A percentile compares a stretch with the other conserved stretches of the same genome.
Conservation (phyloP, 2,797 vertebrate species). For the Ceyx erithaca region DNA sequence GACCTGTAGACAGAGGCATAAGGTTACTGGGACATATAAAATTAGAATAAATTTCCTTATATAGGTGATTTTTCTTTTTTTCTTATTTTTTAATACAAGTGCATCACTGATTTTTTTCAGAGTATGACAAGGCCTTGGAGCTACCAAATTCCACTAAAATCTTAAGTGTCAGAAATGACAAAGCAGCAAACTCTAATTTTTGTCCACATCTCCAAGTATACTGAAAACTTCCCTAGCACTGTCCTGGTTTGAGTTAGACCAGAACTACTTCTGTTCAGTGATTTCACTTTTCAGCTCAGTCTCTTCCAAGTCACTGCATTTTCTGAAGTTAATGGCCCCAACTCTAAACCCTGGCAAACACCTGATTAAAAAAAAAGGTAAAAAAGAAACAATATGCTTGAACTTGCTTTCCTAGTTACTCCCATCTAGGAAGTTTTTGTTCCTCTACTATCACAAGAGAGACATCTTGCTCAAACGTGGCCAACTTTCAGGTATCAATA, state of each 20-base stretch:
- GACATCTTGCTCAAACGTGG: not conserved
- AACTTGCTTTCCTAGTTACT: not conserved
- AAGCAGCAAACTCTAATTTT: not conserved
- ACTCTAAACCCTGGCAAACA: too few species aligned
- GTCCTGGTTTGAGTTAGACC: too few species aligned
- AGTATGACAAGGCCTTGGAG: not conserved
- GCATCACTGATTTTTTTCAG: not conserved
- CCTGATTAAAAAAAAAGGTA: not conserved
- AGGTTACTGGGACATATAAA: not conserved
- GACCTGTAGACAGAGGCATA: not conserved
- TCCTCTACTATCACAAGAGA: not conserved
- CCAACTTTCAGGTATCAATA: not conserved
- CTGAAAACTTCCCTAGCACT: not conserved
- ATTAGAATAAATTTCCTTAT: not conserved
- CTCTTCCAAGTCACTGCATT: too few species aligned
- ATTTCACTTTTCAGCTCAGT: too few species aligned
- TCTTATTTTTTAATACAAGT: not conserved
- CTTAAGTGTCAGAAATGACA: not conserved
- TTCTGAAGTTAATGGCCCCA: too few species aligned
- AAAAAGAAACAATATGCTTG: not conserved
- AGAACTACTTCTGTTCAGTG: too few species aligned
- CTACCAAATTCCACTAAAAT: not conserved
- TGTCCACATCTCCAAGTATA: not conserved
- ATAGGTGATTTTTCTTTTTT: not conserved
- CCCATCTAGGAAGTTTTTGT: not conserved